Percentiles rank a stretch among this genome's conserved stretches.
phyloP scores from a whole-genome alignment of 2,113 vertebrate genomes.

The Cepphus grylle region DNA sequence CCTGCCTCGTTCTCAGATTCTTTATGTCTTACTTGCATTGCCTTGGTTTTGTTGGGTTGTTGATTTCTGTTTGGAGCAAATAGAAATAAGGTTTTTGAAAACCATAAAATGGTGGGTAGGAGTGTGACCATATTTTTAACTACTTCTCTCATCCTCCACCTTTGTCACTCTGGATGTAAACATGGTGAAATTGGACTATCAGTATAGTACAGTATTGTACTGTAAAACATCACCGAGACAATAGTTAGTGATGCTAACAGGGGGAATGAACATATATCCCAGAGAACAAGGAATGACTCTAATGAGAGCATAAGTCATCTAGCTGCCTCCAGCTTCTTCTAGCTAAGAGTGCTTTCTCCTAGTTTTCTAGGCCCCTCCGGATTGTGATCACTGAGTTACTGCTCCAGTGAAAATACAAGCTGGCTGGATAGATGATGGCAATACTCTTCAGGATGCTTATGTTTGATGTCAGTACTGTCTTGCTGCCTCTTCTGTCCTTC shows the following conservation, averaged over 20 bases:
- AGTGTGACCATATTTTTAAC: neutral
- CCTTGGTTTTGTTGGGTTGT: neutral
- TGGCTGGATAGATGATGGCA: neutral
- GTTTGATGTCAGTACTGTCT: neutral
- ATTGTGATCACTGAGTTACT: neutral
- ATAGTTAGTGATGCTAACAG: neutral
- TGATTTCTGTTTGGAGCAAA: neutral
- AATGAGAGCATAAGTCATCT: fast-evolving
- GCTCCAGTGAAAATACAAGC: neutral
- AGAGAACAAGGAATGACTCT: neutral
- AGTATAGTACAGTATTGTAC: neutral
- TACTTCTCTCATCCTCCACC: neutral
- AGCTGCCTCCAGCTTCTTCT: neutral
- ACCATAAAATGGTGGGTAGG: neutral
- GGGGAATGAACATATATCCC: neutral
- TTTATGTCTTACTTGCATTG: neutral
- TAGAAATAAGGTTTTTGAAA: neutral
- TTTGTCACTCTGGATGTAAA: neutral
- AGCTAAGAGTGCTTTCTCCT: neutral
- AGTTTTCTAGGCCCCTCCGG: neutral
- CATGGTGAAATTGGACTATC: neutral
- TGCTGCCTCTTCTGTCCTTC: neutral
- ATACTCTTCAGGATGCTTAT: neutral
- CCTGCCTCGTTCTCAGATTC: neutral
- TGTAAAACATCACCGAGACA: neutral